Percentiles rank a stretch among this genome's conserved stretches.
phyloP scores from a whole-genome alignment of 2,113 vertebrate genomes.

The Corythaeola cristata region DNA sequence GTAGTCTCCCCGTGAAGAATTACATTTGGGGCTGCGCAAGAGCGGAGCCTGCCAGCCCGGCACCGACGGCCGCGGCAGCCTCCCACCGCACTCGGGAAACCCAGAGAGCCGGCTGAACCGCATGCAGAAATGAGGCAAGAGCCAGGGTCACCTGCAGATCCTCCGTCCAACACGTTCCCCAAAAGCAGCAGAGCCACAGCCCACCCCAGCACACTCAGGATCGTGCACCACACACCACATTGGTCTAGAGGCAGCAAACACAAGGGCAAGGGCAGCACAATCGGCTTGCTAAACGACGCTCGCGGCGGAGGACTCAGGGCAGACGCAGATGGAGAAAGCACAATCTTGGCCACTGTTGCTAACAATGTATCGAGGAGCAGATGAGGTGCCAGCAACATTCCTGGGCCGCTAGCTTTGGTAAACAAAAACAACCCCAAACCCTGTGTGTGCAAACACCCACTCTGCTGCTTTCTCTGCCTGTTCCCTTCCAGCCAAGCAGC shows the following conservation, averaged over 20 bases:
- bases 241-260: neutral
- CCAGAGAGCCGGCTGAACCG: neutral
- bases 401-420: neutral
- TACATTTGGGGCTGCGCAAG: neutral
- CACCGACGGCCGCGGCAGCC: neutral
- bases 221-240: rapidly evolving
- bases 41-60: neutral
- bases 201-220: rapidly evolving
- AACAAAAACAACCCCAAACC: neutral
- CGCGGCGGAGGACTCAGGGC: rapidly evolving
- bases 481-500: neutral
- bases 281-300: neutral
- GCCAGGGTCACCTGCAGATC: neutral
- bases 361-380: neutral
- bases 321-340: constrained; percentile 9
- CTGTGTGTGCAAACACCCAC: neutral
- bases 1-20: neutral
- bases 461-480: rapidly evolving
- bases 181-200: neutral
- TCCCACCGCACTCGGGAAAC: neutral
- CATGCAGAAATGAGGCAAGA: rapidly evolving
- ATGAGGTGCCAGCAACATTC: neutral
- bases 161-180: rapidly evolving
- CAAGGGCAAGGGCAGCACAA: rapidly evolving
- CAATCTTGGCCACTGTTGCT: neutral